Evolutionary conservation across 1,140 invertebrate species (phyloP).

Genomic region (Leptopilina boulardi): DNA sequence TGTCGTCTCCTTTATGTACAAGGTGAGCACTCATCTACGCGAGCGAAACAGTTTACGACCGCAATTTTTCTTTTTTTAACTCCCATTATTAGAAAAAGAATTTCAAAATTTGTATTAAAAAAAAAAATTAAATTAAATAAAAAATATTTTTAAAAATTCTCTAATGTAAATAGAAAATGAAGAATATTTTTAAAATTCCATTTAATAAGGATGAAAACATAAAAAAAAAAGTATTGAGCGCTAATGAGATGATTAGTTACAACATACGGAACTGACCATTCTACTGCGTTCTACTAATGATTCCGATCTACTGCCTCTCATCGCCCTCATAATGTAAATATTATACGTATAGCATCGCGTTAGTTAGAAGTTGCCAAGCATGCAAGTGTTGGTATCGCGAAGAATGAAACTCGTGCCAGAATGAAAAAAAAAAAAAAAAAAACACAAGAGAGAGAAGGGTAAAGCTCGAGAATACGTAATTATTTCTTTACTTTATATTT

Average conservation of each 20-base stretch:
- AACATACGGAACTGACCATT: neutral
- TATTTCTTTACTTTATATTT: neutral
- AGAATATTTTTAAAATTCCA: too few species aligned
- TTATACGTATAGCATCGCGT: neutral
- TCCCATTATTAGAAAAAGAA: too few species aligned
- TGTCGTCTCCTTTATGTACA: conserved; percentile 54
- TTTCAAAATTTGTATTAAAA: conserved; percentile 3
- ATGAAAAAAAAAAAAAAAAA: neutral
- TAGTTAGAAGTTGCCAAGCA: neutral
- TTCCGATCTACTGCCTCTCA: neutral
- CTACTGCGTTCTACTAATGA: neutral
- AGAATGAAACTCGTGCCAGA: neutral
- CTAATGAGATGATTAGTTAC: conserved; percentile 38
- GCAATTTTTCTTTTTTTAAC: conserved; percentile 32
- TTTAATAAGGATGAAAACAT: neutral
- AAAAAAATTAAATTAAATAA: neutral
- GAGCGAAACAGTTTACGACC: conserved; percentile 42
- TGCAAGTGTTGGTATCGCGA: neutral
- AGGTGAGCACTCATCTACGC: conserved; percentile 39
- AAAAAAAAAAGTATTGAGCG: neutral
- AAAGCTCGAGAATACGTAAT: neutral
- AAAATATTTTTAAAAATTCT: too few species aligned
- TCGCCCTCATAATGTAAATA: neutral
- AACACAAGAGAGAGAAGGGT: neutral
- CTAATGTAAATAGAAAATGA: too few species aligned